These are phyloP conservation scores for Lepidurus apus DNA, from an alignment of 1,140 invertebrate genomes.

Conservation along the genomic window DNA sequence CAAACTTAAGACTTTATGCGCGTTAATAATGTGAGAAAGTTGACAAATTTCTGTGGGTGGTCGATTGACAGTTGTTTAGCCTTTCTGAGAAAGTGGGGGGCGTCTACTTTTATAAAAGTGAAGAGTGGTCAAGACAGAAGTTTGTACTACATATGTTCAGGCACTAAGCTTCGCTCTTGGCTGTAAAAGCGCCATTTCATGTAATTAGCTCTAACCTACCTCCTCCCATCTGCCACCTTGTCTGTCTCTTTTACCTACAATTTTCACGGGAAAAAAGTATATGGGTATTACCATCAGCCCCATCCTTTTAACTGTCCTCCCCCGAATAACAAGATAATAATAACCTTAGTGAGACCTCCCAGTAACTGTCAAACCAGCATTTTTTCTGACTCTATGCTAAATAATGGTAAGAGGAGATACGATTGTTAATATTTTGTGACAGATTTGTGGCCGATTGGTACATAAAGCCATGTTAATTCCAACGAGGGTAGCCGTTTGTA, in stretches of 20 bases:
- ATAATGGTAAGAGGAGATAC: background rate
- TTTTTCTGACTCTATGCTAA: constrained; percentile 6
- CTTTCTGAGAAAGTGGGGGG: too few relatives aligned
- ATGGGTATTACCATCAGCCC: background rate
- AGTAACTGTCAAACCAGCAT: background rate
- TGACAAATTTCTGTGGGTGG: too few relatives aligned
- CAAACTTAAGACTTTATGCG: too few relatives aligned
- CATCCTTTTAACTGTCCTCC: background rate
- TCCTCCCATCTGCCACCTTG: constrained; percentile 7
- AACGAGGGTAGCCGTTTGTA: too few relatives aligned
- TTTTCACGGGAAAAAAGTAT: background rate
- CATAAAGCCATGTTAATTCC: too few relatives aligned
- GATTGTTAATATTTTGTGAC: background rate
- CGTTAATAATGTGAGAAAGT: too few relatives aligned
- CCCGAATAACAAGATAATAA: background rate
- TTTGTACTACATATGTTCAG: background rate
- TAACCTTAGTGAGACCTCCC: background rate
- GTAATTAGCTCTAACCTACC: background rate
- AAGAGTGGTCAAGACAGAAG: background rate
- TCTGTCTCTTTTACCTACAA: background rate
- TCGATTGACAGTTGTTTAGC: too few relatives aligned
- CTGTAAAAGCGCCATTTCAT: constrained; percentile 3
- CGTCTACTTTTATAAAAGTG: background rate
- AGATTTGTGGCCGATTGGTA: background rate
- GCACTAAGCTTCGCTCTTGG: background rate